Evolutionary conservation across 2,888 invertebrate genomes (phyloP), one percentile per base, ranked within the genome.

Genomic region (Ichneumon xanthorius): DNA sequence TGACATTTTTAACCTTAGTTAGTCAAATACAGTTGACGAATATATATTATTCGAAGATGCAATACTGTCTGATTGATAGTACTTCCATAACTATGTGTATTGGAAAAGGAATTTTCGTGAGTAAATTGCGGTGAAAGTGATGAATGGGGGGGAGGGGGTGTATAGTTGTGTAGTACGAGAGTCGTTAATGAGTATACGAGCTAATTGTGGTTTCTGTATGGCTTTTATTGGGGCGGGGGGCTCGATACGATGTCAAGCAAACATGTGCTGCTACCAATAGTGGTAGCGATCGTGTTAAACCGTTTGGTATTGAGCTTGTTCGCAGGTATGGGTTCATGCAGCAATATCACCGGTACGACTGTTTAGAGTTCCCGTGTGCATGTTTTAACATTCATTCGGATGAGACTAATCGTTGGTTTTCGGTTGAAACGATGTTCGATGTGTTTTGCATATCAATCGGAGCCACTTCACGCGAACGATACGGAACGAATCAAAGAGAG

Each of bases 141-240:
- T 3, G 40, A 11, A 11, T 11, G 40, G 40, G 11, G 9, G 5
- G 16, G 68, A 6, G 16, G 40, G 68, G 16, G 16, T 33, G 40
- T 30, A 30, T 30, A 30, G 48, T n/a, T 30, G 53, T 67, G 68
- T 58, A 33, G 55, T 37, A 58, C 45, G 37, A 45, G 73, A 73
- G 73, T 68, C 73, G 82, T 83, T 86, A 83, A 86, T 86, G 85
- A 86, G 82, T 82, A 80, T 86, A 86, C 82, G 77, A 83, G 78
- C 82, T 86, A 83, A 86, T 86, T 83, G 85, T 77, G 85, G 85
- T 86, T 86, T 73, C 80, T 83, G 77, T 45, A 77, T 82, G 85
- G 82, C 85, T 82, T 86, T 86, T 80, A 77, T 86, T 77, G 80
- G 73, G 85, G 76, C 48, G 65, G 80, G 73, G 85, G 73, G 65